Conservation (phyloP, 1,140 invertebrate genomes). For the Zaprionus inermis region DNA sequence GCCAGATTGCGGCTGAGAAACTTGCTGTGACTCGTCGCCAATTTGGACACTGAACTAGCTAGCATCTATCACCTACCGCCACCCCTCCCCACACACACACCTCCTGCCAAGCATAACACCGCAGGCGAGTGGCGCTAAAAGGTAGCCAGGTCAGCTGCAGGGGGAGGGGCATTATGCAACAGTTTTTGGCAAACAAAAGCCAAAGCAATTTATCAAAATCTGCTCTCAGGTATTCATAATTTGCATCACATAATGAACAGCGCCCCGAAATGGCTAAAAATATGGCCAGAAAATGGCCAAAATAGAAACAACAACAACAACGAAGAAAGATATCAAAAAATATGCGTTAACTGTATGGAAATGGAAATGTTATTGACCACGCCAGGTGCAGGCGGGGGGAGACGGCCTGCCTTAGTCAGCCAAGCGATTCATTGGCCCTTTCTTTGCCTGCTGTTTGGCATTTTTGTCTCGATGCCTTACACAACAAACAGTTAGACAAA, state of each 20-base stretch:
- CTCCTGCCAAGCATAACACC: not conserved
- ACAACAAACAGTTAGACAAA: constrained; percentile 31
- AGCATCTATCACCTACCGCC: not conserved
- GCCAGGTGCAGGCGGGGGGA: not conserved
- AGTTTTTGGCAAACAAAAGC: constrained; percentile 46
- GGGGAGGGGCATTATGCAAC: constrained; percentile 33
- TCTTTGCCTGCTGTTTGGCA: constrained; percentile 38
- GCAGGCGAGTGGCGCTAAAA: not conserved
- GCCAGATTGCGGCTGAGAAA: constrained; percentile 31
- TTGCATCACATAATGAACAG: constrained; percentile 73
- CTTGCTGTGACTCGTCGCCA: constrained; percentile 15
- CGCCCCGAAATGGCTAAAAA: constrained; percentile 60
- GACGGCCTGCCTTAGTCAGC: constrained; percentile 9
- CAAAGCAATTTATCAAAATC: constrained; percentile 69
- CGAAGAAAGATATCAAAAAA: constrained; percentile 32
- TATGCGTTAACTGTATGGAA: constrained; percentile 77
- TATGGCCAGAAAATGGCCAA: constrained; percentile 43
- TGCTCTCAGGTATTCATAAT: constrained; percentile 67
- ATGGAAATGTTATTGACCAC: constrained; percentile 63
- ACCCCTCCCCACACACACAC: not conserved
- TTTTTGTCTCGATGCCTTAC: constrained; percentile 47
- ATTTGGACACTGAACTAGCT: constrained; percentile 8
- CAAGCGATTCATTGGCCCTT: constrained; percentile 71
- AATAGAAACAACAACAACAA: constrained; percentile 11
- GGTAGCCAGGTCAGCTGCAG: not conserved